A percentile compares a stretch with the other conserved stretches of the same genome.
Conservation (phyloP, 2,113 vertebrate species). For the Triplophysa tibetana region DNA sequence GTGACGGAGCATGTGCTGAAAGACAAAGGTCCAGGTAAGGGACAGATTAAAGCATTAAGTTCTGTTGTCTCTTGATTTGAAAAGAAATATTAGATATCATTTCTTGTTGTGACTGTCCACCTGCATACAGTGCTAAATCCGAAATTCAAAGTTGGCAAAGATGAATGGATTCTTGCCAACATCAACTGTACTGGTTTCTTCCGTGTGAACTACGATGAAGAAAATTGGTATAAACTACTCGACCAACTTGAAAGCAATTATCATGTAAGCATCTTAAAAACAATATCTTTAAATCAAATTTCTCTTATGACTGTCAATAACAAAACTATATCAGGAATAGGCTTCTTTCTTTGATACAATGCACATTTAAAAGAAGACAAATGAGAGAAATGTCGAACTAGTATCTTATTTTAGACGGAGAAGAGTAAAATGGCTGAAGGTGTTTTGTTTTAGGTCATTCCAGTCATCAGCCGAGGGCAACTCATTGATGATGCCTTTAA, state of each 20-base stretch:
- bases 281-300: not conserved
- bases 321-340: no score
- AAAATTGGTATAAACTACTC: constrained; percentile 84
- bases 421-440: not conserved
- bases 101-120: not conserved
- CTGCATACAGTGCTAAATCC: constrained; percentile 49
- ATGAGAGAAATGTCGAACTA: not conserved
- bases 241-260: constrained; percentile 57
- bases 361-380: no score
- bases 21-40: constrained; percentile 52
- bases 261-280: constrained; percentile 63
- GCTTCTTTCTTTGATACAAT: no score
- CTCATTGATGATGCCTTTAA: constrained; percentile 88
- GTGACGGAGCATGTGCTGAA: not conserved
- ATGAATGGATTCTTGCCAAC: constrained; percentile 85
- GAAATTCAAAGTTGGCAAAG: not conserved
- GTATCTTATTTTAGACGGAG: not conserved
- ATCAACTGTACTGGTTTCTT: constrained; percentile 82
- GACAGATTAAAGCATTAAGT: not conserved
- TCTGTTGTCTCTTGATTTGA: not conserved
- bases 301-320: not conserved
- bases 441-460: constrained; percentile 73
- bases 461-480: constrained; percentile 86
- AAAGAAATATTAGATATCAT: not conserved
- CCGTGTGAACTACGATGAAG: constrained; percentile 86